Base-by-base conservation (phyloP, 2,888 invertebrate species). In the Aphidoletes aphidimyza region DNA sequence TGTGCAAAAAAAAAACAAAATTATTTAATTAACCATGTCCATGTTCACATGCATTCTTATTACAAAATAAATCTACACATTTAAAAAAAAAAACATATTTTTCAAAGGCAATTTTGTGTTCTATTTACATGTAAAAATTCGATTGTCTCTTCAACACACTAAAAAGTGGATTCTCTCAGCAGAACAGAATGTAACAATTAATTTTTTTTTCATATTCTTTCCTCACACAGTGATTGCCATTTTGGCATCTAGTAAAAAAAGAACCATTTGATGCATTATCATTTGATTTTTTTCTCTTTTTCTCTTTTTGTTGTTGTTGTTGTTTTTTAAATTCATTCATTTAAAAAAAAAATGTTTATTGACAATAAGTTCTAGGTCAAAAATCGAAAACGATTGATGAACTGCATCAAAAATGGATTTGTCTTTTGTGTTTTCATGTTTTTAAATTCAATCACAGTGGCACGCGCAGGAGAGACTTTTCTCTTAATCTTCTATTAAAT, bases 351-450 rank as follows among this genome's bases (percentile, higher is more conserved):
- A 47, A 47, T 22, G 22, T 22, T 22, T 22, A 22, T 1, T 22
- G 22, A n/a, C n/a, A n/a, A n/a, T n/a, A n/a, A n/a, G n/a, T n/a
- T n/a, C n/a, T n/a, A n/a, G n/a, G n/a, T n/a, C n/a, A n/a, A n/a
- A n/a, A n/a, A n/a, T n/a, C n/a, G n/a, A n/a, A n/a, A 54, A n/a
- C 69, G 34, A 34, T 69, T 14, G 17, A 69, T 69, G 11, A 69
- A 69, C 69, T 69, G 69, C 69, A 69, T 69, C 69, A 69, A 69
- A n/a, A 30, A 30, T 69, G 26, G 26, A 69, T 30, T 69, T 69
- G 69, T 69, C 69, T 69, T 69, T 69, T 69, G 69, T 11, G 54
- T 30, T 30, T 54, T 69, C 69, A 34, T 30, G 69, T 69, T 69
- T 30, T 22, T 8, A 54, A 47, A 47, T 69, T 69, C 69, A 69